These are phyloP conservation scores for Automeris io DNA, from an alignment of 2,888 invertebrate genomes.

Conservation along the genomic window DNA sequence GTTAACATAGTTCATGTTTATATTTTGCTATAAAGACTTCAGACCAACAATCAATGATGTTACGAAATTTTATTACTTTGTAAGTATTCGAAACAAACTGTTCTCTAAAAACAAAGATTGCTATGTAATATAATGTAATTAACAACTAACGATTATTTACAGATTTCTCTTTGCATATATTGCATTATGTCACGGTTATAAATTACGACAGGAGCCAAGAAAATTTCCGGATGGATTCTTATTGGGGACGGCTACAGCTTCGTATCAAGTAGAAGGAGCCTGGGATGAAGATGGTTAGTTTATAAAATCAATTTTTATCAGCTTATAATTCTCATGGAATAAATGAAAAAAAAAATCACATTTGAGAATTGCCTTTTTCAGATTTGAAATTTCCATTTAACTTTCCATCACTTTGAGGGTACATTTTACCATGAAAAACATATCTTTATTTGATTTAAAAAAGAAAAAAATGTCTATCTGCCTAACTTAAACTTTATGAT, in stretches of 20 bases:
- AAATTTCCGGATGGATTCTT: slow-evolving; percentile 34
- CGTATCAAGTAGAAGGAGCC: slow-evolving; percentile 74
- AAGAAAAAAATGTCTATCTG: no score
- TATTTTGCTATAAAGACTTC: background rate
- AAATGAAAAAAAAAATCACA: no score
- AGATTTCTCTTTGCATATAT: slow-evolving; percentile 11
- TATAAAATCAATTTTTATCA: background rate
- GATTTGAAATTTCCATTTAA: background rate
- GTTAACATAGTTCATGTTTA: background rate
- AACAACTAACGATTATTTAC: slow-evolving; percentile 3
- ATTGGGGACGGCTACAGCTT: slow-evolving; percentile 48
- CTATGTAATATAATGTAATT: no score
- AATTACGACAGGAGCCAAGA: slow-evolving; percentile 19
- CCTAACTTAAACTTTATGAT: no score
- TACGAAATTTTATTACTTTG: background rate
- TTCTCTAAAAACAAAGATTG: background rate
- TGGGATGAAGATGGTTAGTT: slow-evolving; percentile 67
- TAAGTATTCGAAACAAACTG: background rate
- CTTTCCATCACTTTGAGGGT: no score
- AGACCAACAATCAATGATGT: background rate
- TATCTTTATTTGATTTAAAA: no score
- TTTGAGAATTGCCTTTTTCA: background rate
- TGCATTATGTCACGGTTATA: slow-evolving; percentile 12
- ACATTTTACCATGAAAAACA: no score
- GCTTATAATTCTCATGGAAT: no score